phyloP scores from a whole-genome alignment of 2,113 vertebrate species.

The Verasper variegatus region DNA sequence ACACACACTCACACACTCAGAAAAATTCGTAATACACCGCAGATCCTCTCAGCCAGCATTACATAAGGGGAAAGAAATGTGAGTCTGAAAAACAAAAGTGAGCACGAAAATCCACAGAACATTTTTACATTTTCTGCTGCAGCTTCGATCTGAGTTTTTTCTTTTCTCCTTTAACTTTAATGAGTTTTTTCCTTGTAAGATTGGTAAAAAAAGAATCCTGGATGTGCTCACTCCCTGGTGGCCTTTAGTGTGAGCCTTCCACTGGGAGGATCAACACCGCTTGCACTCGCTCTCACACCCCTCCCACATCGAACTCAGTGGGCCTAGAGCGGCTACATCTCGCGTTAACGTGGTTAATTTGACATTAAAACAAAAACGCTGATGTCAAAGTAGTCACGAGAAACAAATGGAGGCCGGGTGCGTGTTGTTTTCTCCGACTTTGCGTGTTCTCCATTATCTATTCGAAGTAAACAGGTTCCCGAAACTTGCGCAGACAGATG shows the following conservation, averaged over 20 bases:
- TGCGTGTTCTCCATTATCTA: conserved; percentile 55
- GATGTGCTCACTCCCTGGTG: conserved; percentile 44
- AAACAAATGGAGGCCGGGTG: conserved; percentile 31
- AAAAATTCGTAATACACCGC: conserved; percentile 62
- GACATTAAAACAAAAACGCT: neutral
- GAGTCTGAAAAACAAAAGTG: conserved; percentile 60
- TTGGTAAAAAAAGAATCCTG: conserved; percentile 46
- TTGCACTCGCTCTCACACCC: conserved; percentile 41
- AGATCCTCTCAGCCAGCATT: conserved; percentile 63
- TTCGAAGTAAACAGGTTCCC: conserved; percentile 64
- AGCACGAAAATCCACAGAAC: conserved; percentile 45
- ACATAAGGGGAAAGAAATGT: conserved; percentile 73
- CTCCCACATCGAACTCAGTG: conserved; percentile 38
- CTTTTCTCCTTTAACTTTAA: conserved; percentile 50
- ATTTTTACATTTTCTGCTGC: conserved; percentile 60
- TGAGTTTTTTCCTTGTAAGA: conserved; percentile 64
- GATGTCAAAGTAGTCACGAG: conserved; percentile 14
- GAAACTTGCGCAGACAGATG: conserved; percentile 56
- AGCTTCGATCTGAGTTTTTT: conserved; percentile 41
- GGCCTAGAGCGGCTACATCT: conserved; percentile 16
- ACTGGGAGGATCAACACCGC: conserved; percentile 44
- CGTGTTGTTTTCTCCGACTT: conserved; percentile 18
- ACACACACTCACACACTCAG: conserved; percentile 20
- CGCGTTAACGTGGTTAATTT: neutral
- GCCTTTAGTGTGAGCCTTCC: conserved; percentile 48